These are phyloP conservation scores for Mimachlamys varia DNA, from an alignment of 2,888 invertebrate genomes.

Conservation along the genomic window DNA sequence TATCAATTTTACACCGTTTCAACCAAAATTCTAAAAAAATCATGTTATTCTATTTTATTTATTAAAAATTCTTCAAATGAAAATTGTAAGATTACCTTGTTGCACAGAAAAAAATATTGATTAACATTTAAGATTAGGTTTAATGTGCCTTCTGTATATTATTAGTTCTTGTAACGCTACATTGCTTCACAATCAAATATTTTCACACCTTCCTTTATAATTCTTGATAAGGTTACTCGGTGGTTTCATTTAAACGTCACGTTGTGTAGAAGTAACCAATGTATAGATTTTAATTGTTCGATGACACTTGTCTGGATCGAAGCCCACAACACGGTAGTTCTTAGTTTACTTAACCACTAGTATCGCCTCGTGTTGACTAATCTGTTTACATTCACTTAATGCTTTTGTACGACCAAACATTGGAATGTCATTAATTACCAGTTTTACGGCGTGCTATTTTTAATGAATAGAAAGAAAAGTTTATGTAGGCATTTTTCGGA, in stretches of 20 bases:
- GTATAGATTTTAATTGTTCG: neutral
- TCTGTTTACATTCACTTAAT: neutral
- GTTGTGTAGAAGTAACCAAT: neutral
- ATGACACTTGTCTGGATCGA: neutral
- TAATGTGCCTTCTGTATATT: no score
- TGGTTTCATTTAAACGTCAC: neutral
- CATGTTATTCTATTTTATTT: no score
- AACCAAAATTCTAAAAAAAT: no score
- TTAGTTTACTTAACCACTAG: neutral
- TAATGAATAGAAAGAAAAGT: slow-evolving; percentile 21
- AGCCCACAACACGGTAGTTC: neutral
- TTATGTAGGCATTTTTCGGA: neutral
- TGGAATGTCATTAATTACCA: neutral
- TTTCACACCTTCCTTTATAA: neutral
- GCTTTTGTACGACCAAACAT: neutral
- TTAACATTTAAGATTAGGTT: no score
- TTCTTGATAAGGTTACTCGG: neutral
- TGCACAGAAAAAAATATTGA: no score
- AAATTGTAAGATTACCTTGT: no score
- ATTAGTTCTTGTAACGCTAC: no score
- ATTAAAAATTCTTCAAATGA: no score
- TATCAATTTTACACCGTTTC: no score
- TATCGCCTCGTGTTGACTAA: neutral
- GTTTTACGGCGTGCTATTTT: neutral
- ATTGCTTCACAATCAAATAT: neutral